Evolutionary conservation across 2,113 vertebrate species (phyloP), one percentile per base, ranked within the genome.

Genomic region (Hippocampus abdominalis): DNA sequence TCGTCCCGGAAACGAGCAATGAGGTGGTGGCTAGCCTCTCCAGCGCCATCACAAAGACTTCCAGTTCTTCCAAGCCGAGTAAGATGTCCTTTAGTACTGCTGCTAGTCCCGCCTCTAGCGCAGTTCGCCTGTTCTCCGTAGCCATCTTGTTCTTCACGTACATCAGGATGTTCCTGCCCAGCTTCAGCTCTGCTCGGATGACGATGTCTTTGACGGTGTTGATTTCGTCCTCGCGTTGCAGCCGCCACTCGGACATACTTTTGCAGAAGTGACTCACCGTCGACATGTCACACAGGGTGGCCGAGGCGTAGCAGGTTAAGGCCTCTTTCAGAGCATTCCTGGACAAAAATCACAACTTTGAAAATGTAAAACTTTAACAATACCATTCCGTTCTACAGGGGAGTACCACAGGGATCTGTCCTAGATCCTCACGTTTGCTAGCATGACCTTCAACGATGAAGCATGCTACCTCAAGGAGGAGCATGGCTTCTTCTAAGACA

Each of bases 1-100:
- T 79, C 62, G 1, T 72, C 80, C 4, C 2, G 46, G 63, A 92
- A 66, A 92, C 83, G 4, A 84, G 85, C 46, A 80, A 69, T 0
- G 91, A 92, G 15, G 90, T 92, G 74, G 83, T 88, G 0, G 89
- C 81, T 73, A 92, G 88, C 57, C 78, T 91, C 83, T 92, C 91
- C 77, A 92, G 68, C 21, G 88, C 87, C 44, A 88, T 87, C 85
- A 92, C 78, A 68, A 92, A 90, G 63, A 6, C 11, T 15, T 80
- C 11, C 1, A 92, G 86, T 65, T 81, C 39, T 83, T 82, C 67
- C 75, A 93, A 70, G 1, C 89, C 89, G 7, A 25, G 23, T 67
- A 87, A 61, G 46, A 86, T 86, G 53, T 75, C 70, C 48, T 83
- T 71, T 36, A 92, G 32, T 44, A 89, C 77, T 0, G 48, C 36